Conservation (phyloP, 2,113 vertebrate species). For the Melanostigma gelatinosum region DNA sequence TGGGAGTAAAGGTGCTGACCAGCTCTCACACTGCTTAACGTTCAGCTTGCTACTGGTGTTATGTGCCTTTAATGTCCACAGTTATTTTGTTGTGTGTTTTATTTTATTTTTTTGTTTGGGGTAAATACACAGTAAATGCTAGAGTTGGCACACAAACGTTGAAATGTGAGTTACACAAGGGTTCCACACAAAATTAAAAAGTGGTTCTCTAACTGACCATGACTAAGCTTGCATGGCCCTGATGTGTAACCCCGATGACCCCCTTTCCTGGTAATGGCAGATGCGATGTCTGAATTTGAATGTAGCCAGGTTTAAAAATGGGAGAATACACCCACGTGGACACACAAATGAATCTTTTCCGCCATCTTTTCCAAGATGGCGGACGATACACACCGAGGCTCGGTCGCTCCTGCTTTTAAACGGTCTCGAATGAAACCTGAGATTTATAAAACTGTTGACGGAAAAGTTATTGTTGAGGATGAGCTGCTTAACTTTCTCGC, state of each 20-base stretch:
- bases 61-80: slow-evolving; percentile 59
- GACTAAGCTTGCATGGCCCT: slow-evolving; percentile 40
- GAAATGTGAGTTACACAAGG: not conserved
- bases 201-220: slow-evolving; percentile 25
- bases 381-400: too few relatives aligned
- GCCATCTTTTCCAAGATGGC: too few relatives aligned
- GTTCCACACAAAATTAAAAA: slow-evolving; percentile 36
- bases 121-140: slow-evolving; percentile 41
- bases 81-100: slow-evolving; percentile 36
- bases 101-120: slow-evolving; percentile 38
- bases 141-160: slow-evolving; percentile 13
- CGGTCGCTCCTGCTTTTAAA: too few relatives aligned
- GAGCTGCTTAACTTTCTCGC: too few relatives aligned
- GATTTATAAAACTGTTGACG: too few relatives aligned
- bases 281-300: slow-evolving; percentile 11
- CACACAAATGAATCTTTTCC: slow-evolving; percentile 4
- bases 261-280: not conserved
- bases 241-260: slow-evolving; percentile 24
- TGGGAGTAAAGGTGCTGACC: slow-evolving; percentile 67
- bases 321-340: not conserved
- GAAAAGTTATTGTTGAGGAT: too few relatives aligned
- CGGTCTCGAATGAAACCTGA: too few relatives aligned
- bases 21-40: slow-evolving; percentile 47
- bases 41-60: slow-evolving; percentile 50
- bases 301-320: not conserved